Conservation (phyloP, 2,797 vertebrate species). For the Ctenosaura bakeri region DNA sequence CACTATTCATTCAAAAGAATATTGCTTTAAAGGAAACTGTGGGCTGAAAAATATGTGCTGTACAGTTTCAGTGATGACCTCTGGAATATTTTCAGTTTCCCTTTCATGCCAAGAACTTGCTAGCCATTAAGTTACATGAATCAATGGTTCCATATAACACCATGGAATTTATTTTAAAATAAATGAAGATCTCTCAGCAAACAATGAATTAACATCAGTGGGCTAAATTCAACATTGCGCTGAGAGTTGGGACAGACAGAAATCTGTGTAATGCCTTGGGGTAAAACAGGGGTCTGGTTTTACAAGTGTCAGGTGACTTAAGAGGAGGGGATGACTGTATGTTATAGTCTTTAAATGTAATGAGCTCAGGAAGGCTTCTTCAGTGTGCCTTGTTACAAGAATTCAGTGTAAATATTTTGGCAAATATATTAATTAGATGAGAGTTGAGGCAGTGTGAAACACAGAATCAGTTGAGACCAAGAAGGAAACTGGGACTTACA, state of each 20-base stretch:
- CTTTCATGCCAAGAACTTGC: constrained; percentile 43
- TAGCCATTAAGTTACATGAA: constrained; percentile 1
- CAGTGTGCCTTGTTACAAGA: neutral
- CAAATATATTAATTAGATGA: neutral
- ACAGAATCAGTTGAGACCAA: neutral
- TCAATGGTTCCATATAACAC: neutral
- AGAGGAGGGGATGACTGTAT: neutral
- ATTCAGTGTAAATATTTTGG: too few species aligned
- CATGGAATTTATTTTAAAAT: constrained; percentile 29
- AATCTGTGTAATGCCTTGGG: neutral
- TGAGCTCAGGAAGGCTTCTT: neutral
- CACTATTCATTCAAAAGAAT: constrained; percentile 42
- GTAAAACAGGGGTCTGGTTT: neutral
- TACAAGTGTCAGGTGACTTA: neutral
- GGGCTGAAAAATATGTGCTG: constrained; percentile 50
- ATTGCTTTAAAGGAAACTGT: constrained; percentile 43
- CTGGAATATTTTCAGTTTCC: constrained; percentile 22
- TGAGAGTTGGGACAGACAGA: neutral
- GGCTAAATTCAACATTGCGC: neutral
- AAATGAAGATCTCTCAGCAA: neutral
- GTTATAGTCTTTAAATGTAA: neutral
- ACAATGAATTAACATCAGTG: constrained; percentile 7
- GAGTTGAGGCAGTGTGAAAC: neutral
- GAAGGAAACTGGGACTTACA: neutral
- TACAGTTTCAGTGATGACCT: constrained; percentile 58